Conservation (phyloP, 2,113 vertebrate species). For the Hippocampus mohnikei region DNA sequence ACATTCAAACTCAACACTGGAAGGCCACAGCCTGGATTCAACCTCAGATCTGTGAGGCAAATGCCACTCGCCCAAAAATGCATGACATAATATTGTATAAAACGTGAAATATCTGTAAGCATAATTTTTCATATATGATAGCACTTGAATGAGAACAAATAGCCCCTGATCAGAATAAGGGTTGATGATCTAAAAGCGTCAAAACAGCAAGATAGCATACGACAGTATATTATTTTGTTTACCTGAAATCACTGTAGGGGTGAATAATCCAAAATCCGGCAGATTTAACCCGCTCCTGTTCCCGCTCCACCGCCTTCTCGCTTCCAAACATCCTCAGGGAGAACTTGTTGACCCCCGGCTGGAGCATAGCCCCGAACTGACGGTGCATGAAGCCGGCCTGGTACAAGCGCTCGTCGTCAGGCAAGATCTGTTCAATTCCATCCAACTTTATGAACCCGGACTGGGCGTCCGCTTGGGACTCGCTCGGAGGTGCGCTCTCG, state of each 20-base stretch:
- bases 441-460: slow-evolving; percentile 86
- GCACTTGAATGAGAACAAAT: neutral
- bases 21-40: neutral
- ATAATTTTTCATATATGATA: too few species aligned
- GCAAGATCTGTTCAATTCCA: slow-evolving; percentile 86
- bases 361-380: slow-evolving; percentile 95
- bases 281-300: slow-evolving; percentile 96
- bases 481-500: slow-evolving; percentile 50
- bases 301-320: slow-evolving; percentile 97
- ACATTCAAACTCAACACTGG: neutral
- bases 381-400: slow-evolving; percentile 95
- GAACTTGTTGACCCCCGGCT: slow-evolving; percentile 99
- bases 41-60: neutral
- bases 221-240: slow-evolving; percentile 42
- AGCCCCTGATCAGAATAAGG: neutral
- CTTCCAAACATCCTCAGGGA: slow-evolving; percentile 99
- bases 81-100: neutral
- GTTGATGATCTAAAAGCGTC: neutral
- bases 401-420: slow-evolving; percentile 88
- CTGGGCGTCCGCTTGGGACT: slow-evolving; percentile 69
- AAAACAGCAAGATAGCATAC: neutral
- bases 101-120: too few species aligned
- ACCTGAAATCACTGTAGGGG: slow-evolving; percentile 99
- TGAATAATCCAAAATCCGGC: slow-evolving; percentile 99
- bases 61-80: neutral